phyloP scores from a whole-genome alignment of 2,113 vertebrate genomes.

The Lates calcarifer region DNA sequence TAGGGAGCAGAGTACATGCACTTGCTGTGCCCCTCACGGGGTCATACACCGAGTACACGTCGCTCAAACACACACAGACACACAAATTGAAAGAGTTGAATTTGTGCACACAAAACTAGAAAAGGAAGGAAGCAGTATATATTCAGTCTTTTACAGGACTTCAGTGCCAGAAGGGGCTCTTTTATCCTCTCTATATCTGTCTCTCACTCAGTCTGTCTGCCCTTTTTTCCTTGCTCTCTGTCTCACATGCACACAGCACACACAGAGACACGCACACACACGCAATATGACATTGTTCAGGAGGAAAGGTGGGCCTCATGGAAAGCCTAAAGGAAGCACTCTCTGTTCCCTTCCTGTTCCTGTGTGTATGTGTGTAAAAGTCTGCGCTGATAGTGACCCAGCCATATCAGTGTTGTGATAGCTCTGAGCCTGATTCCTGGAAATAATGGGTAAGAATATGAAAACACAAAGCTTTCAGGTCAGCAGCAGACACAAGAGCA shows the following conservation, averaged over 20 bases:
- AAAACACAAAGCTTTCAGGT: conserved; percentile 52
- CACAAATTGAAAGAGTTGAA: background rate
- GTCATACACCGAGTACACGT: conserved; percentile 2
- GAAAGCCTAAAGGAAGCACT: conserved; percentile 78
- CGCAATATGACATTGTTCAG: conserved; percentile 36
- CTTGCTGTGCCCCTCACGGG: background rate
- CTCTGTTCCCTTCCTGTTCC: conserved; percentile 75
- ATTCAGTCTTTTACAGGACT: background rate
- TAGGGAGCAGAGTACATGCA: background rate
- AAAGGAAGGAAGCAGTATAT: background rate
- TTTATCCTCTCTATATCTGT: background rate
- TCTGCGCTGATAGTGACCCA: conserved; percentile 33
- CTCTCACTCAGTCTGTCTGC: background rate
- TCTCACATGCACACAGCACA: conserved; percentile 15
- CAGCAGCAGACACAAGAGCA: conserved; percentile 14
- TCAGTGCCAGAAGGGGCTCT: background rate
- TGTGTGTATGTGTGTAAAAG: conserved; percentile 29
- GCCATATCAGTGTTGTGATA: conserved; percentile 75
- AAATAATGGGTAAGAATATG: conserved; percentile 67
- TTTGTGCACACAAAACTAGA: background rate
- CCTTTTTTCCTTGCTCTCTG: background rate
- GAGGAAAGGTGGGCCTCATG: conserved; percentile 75
- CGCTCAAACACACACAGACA: background rate
- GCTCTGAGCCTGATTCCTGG: conserved; percentile 70
- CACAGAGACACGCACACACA: conserved; percentile 22